Percentiles rank a stretch among this genome's conserved stretches.
These are phyloP conservation scores for Strigamia maritima DNA, from an alignment of 2,888 invertebrate species.

Conservation along the genomic window DNA sequence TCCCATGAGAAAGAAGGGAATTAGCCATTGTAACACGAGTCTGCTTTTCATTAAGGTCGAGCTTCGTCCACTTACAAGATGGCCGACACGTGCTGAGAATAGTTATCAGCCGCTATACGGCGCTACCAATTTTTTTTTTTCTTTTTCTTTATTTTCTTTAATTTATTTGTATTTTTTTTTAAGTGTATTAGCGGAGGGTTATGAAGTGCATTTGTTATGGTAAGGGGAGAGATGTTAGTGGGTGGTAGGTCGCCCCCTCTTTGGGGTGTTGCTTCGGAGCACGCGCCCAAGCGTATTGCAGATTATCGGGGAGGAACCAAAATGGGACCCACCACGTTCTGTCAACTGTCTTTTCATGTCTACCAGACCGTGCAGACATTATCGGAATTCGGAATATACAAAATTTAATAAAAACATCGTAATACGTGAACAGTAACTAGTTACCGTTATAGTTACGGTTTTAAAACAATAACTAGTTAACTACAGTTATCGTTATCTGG, in stretches of 20 bases:
- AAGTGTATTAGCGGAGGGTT: too few relatives aligned
- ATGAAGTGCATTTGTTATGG: too few relatives aligned
- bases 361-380: too few relatives aligned
- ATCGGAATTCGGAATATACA: too few relatives aligned
- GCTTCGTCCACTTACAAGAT: neutral
- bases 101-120: neutral
- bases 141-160: too few relatives aligned
- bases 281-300: neutral
- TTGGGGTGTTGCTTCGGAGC: neutral
- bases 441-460: too few relatives aligned
- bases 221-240: neutral
- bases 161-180: too few relatives aligned
- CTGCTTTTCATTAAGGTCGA: neutral
- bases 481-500: too few relatives aligned
- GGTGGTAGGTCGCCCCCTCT: neutral
- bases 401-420: too few relatives aligned
- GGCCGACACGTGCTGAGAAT: neutral
- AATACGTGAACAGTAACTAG: too few relatives aligned
- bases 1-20: neutral
- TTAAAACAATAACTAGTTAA: too few relatives aligned
- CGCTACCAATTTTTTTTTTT: neutral
- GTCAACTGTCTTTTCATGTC: neutral
- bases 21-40: neutral
- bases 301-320: neutral
- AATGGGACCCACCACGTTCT: neutral